Conservation (phyloP, 1,140 invertebrate genomes). For the Plectrocnemia conspersa region DNA sequence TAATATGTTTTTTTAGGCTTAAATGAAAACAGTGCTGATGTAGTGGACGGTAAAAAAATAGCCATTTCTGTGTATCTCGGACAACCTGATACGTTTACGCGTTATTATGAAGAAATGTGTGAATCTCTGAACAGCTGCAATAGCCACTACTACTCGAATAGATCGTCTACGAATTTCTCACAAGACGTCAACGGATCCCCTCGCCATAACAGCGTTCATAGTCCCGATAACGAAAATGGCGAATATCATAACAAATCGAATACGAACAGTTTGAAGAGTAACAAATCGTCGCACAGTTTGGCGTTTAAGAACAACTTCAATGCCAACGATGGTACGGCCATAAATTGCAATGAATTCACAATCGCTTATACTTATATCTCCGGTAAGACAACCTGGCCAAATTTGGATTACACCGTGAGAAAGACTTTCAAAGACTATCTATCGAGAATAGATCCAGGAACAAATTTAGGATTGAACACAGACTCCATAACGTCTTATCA, state of each 20-base stretch:
- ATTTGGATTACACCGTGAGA: constrained; percentile 84
- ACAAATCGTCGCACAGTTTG: constrained; percentile 56
- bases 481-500: constrained; percentile 91
- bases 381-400: constrained; percentile 91
- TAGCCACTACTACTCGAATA: constrained; percentile 49
- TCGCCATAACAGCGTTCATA: constrained; percentile 42
- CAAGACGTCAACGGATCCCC: constrained; percentile 53
- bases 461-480: constrained; percentile 81
- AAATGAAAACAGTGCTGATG: constrained; percentile 64
- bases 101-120: constrained; percentile 62
- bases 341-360: constrained; percentile 59
- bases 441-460: constrained; percentile 84
- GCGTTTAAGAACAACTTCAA: constrained; percentile 50
- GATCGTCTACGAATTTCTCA: constrained; percentile 44
- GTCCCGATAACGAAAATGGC: constrained; percentile 46
- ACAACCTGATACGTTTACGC: constrained; percentile 71
- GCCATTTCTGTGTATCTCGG: constrained; percentile 79
- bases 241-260: constrained; percentile 48
- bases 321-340: constrained; percentile 41
- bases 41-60: constrained; percentile 81
- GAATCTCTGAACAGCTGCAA: constrained; percentile 57
- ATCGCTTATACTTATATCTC: constrained; percentile 88
- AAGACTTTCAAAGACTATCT: constrained; percentile 95
- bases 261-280: constrained; percentile 52
- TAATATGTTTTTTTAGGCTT: constrained; percentile 41